Evolutionary conservation across 1,140 invertebrate species (phyloP).

Genomic region (Halesus radiatus): DNA sequence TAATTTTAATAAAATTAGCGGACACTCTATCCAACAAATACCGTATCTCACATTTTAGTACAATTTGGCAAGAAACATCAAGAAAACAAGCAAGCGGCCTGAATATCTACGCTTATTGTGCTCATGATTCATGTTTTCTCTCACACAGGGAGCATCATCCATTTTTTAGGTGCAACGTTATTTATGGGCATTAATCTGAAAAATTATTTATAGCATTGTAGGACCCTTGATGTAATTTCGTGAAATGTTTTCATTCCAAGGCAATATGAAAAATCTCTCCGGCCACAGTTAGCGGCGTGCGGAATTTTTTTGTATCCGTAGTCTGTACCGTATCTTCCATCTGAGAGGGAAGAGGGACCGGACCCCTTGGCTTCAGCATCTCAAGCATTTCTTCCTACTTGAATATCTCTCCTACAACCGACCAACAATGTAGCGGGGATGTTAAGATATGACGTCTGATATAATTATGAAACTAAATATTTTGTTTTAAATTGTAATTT

Average conservation of each 20-base stretch:
- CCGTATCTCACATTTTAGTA: no score
- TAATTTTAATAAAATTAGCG: no score
- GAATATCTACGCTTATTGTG: background rate
- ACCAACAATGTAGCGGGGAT: conserved; percentile 39
- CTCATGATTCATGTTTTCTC: background rate
- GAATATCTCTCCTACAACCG: conserved; percentile 46
- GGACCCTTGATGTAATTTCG: conserved; percentile 20
- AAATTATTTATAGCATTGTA: conserved; percentile 22
- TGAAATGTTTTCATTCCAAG: conserved; percentile 22
- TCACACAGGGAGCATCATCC: background rate
- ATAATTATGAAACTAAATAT: no score
- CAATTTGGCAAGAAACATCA: no score
- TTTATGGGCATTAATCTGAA: conserved; percentile 26
- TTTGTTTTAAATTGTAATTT: no score
- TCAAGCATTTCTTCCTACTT: conserved; percentile 49
- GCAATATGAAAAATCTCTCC: conserved; percentile 21
- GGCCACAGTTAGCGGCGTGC: conserved; percentile 15
- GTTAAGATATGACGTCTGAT: background rate
- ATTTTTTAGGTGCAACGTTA: conserved; percentile 15
- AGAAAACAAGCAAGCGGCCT: background rate
- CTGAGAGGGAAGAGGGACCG: conserved; percentile 35
- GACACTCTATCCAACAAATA: no score
- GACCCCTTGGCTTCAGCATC: conserved; percentile 38
- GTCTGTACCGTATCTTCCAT: conserved; percentile 23
- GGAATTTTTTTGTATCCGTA: conserved; percentile 4